These are phyloP conservation scores for Danionella dracula DNA, from an alignment of 2,797 vertebrate species.

Conservation along the genomic window DNA sequence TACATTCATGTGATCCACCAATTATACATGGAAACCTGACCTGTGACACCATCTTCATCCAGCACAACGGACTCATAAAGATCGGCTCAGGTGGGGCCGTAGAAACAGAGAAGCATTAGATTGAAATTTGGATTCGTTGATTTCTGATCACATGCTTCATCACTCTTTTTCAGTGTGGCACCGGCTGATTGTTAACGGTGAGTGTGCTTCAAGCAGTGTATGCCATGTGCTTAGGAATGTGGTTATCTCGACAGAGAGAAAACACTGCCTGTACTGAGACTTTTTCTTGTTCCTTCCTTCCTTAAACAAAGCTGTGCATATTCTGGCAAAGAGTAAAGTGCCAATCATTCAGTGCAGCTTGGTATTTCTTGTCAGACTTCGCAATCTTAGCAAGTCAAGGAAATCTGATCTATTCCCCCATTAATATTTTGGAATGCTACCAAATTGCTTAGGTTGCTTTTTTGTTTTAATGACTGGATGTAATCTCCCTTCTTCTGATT, in stretches of 20 bases:
- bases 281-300: conserved; percentile 10
- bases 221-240: not conserved
- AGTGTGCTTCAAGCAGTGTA: not conserved
- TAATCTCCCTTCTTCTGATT: conserved; percentile 4
- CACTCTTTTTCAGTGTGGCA: conserved; percentile 39
- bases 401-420: not conserved
- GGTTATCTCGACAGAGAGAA: not conserved
- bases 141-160: not conserved
- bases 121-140: no score
- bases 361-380: conserved; percentile 6
- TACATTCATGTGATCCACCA: conserved; percentile 92
- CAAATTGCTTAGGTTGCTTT: not conserved
- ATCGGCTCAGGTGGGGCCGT: conserved; percentile 80
- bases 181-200: conserved; percentile 50
- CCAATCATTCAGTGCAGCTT: not conserved
- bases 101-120: not conserved
- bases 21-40: conserved; percentile 96
- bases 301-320: conserved; percentile 19
- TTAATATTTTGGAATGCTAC: not conserved
- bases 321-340: not conserved
- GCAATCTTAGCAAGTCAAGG: not conserved
- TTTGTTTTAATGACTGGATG: not conserved
- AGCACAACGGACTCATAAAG: conserved; percentile 96
- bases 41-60: conserved; percentile 96
- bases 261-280: not conserved